Percentiles rank a stretch among this genome's conserved stretches.
These are phyloP conservation scores for Drosophila trapezifrons DNA, from an alignment of 1,140 invertebrate genomes.

Conservation along the genomic window DNA sequence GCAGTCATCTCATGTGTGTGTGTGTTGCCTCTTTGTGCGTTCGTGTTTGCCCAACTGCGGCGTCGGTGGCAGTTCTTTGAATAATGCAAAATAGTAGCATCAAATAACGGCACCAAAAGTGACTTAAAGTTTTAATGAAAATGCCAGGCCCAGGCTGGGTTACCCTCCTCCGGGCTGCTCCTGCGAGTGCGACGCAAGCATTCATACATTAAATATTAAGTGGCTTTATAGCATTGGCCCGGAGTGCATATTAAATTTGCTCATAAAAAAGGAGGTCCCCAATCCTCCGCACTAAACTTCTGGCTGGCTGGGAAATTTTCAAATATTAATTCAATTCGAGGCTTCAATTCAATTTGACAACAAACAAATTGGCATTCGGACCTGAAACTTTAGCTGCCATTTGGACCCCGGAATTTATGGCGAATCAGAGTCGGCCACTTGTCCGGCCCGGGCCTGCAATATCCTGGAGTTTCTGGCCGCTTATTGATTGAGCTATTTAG, in stretches of 20 bases:
- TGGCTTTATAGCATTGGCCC: conserved; percentile 62
- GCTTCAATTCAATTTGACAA: conserved; percentile 57
- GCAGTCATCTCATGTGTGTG: conserved; percentile 25
- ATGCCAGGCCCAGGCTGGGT: conserved; percentile 51
- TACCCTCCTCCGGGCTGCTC: conserved; percentile 1
- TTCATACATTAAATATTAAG: conserved; percentile 72
- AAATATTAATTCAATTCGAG: conserved; percentile 58
- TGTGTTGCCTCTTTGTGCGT: conserved; percentile 13
- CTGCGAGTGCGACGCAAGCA: conserved; percentile 41
- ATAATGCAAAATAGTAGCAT: conserved; percentile 78
- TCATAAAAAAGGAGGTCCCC: conserved; percentile 11
- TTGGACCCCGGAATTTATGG: conserved; percentile 25
- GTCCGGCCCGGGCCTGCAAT: conserved; percentile 11
- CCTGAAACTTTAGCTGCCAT: conserved; percentile 36
- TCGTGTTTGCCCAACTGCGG: conserved; percentile 62
- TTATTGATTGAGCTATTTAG: conserved; percentile 49
- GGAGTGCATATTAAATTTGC: conserved; percentile 67
- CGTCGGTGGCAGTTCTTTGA: conserved; percentile 59
- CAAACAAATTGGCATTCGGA: conserved; percentile 32
- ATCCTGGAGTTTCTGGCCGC: conserved; percentile 35
- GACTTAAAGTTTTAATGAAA: conserved; percentile 83
- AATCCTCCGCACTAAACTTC: conserved; percentile 30
- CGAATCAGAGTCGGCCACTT: conserved; percentile 38
- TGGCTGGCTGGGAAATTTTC: conserved; percentile 15
- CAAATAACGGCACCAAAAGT: conserved; percentile 73